A percentile compares a stretch with the other conserved stretches of the same genome.
These are phyloP conservation scores for Laupala kohalensis DNA, from an alignment of 1,140 invertebrate genomes.

Conservation along the genomic window DNA sequence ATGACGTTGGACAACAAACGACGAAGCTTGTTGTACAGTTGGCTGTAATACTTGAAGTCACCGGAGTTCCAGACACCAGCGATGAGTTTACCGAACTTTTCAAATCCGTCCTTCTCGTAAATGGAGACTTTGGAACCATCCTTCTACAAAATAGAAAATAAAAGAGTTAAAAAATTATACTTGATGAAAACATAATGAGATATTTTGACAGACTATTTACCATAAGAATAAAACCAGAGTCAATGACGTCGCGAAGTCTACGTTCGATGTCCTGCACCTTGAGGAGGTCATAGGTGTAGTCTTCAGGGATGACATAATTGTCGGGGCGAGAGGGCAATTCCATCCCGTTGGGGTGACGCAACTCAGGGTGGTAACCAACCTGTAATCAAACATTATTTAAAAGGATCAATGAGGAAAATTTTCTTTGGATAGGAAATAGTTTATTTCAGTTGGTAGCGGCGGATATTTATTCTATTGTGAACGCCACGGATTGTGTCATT, in stretches of 20 bases:
- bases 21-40: conserved; percentile 27
- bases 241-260: conserved; percentile 46
- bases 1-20: conserved; percentile 28
- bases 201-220: conserved; percentile 22
- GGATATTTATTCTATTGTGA: too few relatives aligned
- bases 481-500: too few relatives aligned
- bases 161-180: too few relatives aligned
- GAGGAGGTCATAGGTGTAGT: conserved; percentile 28
- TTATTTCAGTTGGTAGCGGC: too few relatives aligned
- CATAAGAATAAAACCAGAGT: conserved; percentile 37
- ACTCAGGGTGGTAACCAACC: conserved; percentile 47
- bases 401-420: not conserved
- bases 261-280: conserved; percentile 40
- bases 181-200: not conserved
- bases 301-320: conserved; percentile 21
- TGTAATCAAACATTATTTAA: conserved; percentile 15
- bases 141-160: not conserved
- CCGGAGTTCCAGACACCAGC: conserved; percentile 37
- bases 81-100: conserved; percentile 38
- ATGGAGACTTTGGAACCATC: not conserved
- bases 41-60: conserved; percentile 31
- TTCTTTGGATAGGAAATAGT: too few relatives aligned
- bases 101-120: conserved; percentile 20
- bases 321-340: conserved; percentile 43
- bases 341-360: conserved; percentile 50